Base-by-base conservation (phyloP, 2,113 vertebrate genomes). In the Columbina picui region DNA sequence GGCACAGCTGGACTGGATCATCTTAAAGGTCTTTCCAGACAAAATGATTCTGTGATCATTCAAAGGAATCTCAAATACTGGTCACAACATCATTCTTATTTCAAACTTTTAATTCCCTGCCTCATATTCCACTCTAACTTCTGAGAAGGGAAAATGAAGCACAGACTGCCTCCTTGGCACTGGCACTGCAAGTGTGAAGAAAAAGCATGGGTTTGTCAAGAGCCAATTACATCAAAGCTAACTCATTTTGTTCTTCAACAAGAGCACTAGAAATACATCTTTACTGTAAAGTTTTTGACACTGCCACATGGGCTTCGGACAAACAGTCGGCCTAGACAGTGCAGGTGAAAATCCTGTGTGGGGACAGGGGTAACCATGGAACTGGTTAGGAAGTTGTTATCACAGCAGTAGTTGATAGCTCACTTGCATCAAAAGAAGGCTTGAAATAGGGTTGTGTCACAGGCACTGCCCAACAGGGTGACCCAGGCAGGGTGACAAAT, bases 321-420 rank as follows among this genome's bases (percentile, higher is more conserved):
- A n/a, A 21, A 23, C 34, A 52, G n/a, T n/a, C n/a, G n/a, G 77
- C 32, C 39, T 7, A 1, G 22, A 12, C 0, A 67, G 56, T 13
- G 4, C 1, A 10, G 47, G 15, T 21, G 30, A 56, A 60, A 61
- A 6, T 2, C 14, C 14, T 1, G 1, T 0, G 10, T 41, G 38
- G 29, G 59, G 14, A 4, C 15, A 43, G 38, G 14, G 30, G 61
- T 12, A 57, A 30, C 10, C 43, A 55, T 1, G 4, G 4, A n/a
- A 14, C 41, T 47, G 11, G 9, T 7, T 1, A 27, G 59, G 50
- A 59, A 69, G 39, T 3, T 14, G 39, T 7, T 21, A 8, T 2
- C 34, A 34, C 21, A 50, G 63, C 63, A 59, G 49, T 7, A 45
- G 43, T 3, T 49, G 10, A 5, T 3, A n/a, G 57, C 5, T 71